Conservation (phyloP, 2,797 vertebrate genomes). For the Xyrichtys novacula region DNA sequence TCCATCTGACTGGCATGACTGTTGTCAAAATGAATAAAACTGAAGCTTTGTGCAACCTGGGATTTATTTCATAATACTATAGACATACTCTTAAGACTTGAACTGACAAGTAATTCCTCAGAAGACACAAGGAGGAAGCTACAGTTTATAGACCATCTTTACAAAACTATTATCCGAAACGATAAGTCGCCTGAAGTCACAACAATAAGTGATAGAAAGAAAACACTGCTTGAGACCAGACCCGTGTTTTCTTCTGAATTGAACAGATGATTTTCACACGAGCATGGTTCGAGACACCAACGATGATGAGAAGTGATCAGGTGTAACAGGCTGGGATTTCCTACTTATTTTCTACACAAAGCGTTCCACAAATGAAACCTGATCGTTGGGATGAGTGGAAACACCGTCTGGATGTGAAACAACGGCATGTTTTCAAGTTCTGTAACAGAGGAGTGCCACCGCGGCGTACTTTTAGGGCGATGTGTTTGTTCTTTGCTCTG, state of each 20-base stretch:
- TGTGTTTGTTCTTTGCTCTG: neutral
- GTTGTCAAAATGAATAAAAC: slow-evolving; percentile 44
- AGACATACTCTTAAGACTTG: slow-evolving; percentile 71
- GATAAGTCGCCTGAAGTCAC: slow-evolving; percentile 30
- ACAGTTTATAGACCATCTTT: slow-evolving; percentile 57
- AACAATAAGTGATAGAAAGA: slow-evolving; percentile 29
- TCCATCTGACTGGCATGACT: neutral
- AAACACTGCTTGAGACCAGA: slow-evolving; percentile 23
- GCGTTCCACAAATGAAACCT: slow-evolving; percentile 40
- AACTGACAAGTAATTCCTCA: slow-evolving; percentile 49
- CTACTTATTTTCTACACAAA: slow-evolving; percentile 38
- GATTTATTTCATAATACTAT: slow-evolving; percentile 73
- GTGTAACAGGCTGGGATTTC: slow-evolving; percentile 36
- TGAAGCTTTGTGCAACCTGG: slow-evolving; percentile 63
- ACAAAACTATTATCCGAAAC: slow-evolving; percentile 66
- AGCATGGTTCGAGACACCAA: slow-evolving; percentile 9
- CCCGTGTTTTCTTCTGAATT: slow-evolving; percentile 25
- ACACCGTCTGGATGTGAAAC: slow-evolving; percentile 30
- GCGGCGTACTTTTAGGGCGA: neutral
- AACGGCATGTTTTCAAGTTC: slow-evolving; percentile 10
- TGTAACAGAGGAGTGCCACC: neutral
- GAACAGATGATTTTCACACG: slow-evolving; percentile 5
- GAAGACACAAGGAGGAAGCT: slow-evolving; percentile 56
- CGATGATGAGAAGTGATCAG: slow-evolving; percentile 9
- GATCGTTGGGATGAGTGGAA: slow-evolving; percentile 22